Conservation (phyloP, 1,140 invertebrate genomes). For the Panagrolaimus sp. region DNA sequence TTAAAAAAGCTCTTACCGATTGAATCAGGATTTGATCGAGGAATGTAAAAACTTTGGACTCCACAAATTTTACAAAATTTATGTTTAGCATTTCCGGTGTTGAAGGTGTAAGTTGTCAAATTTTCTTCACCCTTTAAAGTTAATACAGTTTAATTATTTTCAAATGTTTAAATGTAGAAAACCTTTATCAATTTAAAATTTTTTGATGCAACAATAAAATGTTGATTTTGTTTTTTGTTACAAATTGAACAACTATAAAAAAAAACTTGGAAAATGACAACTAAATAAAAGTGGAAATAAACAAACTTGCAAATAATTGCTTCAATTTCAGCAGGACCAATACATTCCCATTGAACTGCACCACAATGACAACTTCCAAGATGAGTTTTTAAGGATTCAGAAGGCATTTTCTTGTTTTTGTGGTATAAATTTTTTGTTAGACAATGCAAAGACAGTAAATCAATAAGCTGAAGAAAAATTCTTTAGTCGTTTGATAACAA, state of each 20-base stretch:
- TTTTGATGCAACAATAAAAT: conserved; percentile 62
- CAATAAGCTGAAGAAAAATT: too few species aligned
- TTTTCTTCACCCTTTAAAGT: conserved; percentile 61
- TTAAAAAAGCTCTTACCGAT: conserved; percentile 59
- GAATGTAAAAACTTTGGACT: conserved; percentile 65
- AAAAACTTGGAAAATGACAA: conserved; percentile 3
- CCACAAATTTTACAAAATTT: conserved; percentile 65
- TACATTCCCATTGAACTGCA: conserved; percentile 62
- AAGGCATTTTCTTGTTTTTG: too few species aligned
- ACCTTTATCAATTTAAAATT: conserved; percentile 62
- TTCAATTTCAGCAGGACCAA: conserved; percentile 59
- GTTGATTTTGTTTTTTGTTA: conserved; percentile 63
- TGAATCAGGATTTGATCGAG: conserved; percentile 64
- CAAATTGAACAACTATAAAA: conserved; percentile 63
- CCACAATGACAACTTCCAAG: conserved; percentile 65
- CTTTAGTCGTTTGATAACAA: too few species aligned
- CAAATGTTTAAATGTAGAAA: conserved; percentile 17
- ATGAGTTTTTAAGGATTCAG: conserved; percentile 41
- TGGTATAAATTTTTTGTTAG: too few species aligned
- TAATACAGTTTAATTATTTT: conserved; percentile 15
- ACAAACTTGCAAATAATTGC: conserved; percentile 63
- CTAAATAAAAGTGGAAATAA: conserved; percentile 20
- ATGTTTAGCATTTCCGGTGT: conserved; percentile 64
- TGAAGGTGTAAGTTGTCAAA: conserved; percentile 65
- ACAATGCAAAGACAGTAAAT: too few species aligned